These are phyloP conservation scores for Nomada lathburiana DNA, from an alignment of 2,888 invertebrate species.

Conservation along the genomic window DNA sequence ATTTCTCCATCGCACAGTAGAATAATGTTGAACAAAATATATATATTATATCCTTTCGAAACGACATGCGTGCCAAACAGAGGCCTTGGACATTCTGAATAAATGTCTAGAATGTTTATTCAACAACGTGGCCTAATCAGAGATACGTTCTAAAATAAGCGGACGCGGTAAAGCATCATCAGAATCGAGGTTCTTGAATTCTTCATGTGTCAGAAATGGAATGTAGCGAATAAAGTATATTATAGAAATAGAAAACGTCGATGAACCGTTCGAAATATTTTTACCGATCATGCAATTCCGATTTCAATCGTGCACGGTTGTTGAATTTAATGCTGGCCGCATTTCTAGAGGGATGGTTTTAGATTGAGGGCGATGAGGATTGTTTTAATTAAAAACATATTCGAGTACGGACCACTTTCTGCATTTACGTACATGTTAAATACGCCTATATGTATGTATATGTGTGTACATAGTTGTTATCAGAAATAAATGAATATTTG, in stretches of 20 bases:
- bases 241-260: not conserved
- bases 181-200: not conserved
- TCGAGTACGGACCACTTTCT: constrained; percentile 52
- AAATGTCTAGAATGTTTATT: not conserved
- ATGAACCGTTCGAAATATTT: constrained; percentile 15
- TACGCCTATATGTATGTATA: constrained; percentile 41
- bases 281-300: constrained; percentile 4
- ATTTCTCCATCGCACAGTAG: not conserved
- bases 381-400: constrained; percentile 16
- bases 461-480: constrained; percentile 59
- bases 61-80: constrained; percentile 22
- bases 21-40: no score
- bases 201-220: no score
- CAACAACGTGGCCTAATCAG: constrained; percentile 42
- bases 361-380: not conserved
- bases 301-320: not conserved
- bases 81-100: constrained; percentile 9
- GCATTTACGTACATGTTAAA: constrained; percentile 53
- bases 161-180: not conserved
- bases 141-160: not conserved
- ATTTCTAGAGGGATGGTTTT: not conserved
- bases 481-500: constrained; percentile 58
- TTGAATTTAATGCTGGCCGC: not conserved
- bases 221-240: not conserved
- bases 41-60: no score